Evolutionary conservation across 2,113 vertebrate genomes (phyloP), one percentile per base, ranked within the genome.

Genomic region (Myotis davidii): DNA sequence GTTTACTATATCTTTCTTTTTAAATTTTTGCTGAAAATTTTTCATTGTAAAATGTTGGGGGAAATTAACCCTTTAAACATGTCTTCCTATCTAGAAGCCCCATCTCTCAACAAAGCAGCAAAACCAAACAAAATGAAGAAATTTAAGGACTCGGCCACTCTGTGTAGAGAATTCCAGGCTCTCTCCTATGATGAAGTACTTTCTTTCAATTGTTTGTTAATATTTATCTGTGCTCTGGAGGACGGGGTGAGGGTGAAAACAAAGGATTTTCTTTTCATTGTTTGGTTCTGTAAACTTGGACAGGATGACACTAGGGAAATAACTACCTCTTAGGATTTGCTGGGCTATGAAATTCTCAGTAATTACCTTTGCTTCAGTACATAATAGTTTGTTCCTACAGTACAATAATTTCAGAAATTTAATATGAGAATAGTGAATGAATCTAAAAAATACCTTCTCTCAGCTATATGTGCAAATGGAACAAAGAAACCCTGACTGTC

Each of bases 341-440:
- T 42, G 61, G 48, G 52, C 37, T 61, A 5, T 72, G 52, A 83
- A 64, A 42, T 77, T 85, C 91, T 86, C 65, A 61, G 77, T 54
- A 59, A 84, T 76, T 70, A 77, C 61, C 61, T 85, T 67, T 85
- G 65, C 84, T 81, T 95, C 48, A 34, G n/a, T 34, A 67, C 86
- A 23, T 85, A 82, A 42, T 77, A 94, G 67, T 85, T 88, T 88
- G 32, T 78, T 37, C 45, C 42, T 82, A 50, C 78, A 88, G 48
- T 95, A 93, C 73, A 91, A 34, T 87, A 37, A 73, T 39, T 96
- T 85, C 56, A 92, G 78, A 94, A 92, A 81, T 52, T 93, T 88
- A 77, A 69, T 76, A 18, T 48, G 34, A 90, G 78, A 85, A 93
- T 2, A 78, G 52, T 74, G 29, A 93, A 37, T 91, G 20, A 21